phyloP scores from a whole-genome alignment of 2,797 vertebrate genomes.

The Melanotaenia boesemani region DNA sequence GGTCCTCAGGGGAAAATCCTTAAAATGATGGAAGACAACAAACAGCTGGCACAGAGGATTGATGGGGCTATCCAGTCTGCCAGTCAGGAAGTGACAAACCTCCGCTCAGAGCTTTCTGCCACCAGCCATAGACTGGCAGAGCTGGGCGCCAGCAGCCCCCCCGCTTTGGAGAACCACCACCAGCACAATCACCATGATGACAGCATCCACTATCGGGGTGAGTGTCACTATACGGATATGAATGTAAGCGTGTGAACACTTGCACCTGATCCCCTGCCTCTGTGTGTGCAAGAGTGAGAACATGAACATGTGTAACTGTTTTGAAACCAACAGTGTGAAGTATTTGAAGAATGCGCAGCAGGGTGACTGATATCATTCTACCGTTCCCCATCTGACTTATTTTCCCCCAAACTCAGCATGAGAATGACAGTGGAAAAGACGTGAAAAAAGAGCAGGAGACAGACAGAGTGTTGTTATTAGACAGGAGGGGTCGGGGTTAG shows the following conservation, averaged over 20 bases:
- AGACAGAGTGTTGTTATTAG: slow-evolving; percentile 54
- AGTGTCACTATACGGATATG: slow-evolving; percentile 51
- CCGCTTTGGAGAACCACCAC: slow-evolving; percentile 87
- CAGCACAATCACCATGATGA: slow-evolving; percentile 85
- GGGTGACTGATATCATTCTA: slow-evolving; percentile 49
- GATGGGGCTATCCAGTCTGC: slow-evolving; percentile 94
- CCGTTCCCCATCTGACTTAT: slow-evolving; percentile 42
- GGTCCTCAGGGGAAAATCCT: slow-evolving; percentile 92
- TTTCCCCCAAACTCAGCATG: slow-evolving; percentile 41
- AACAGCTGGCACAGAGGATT: slow-evolving; percentile 92
- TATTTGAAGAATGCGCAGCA: slow-evolving; percentile 62
- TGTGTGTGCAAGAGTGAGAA: slow-evolving; percentile 36
- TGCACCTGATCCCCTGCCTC: slow-evolving; percentile 1
- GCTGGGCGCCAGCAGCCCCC: slow-evolving; percentile 86
- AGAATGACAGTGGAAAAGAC: slow-evolving; percentile 44
- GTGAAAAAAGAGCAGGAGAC: slow-evolving; percentile 35
- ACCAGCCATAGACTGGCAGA: slow-evolving; percentile 92
- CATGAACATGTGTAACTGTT: slow-evolving; percentile 63
- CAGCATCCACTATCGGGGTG: slow-evolving; percentile 78
- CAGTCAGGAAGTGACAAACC: slow-evolving; percentile 92
- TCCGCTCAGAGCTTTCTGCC: slow-evolving; percentile 91
- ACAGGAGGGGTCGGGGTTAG: slow-evolving; percentile 61
- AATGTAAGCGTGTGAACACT: slow-evolving; percentile 7
- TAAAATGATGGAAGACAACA: slow-evolving; percentile 96
- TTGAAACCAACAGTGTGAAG: slow-evolving; percentile 60